Conservation (phyloP, 35 echinoderm and acorn worm genomes). For the Acanthaster planci region DNA sequence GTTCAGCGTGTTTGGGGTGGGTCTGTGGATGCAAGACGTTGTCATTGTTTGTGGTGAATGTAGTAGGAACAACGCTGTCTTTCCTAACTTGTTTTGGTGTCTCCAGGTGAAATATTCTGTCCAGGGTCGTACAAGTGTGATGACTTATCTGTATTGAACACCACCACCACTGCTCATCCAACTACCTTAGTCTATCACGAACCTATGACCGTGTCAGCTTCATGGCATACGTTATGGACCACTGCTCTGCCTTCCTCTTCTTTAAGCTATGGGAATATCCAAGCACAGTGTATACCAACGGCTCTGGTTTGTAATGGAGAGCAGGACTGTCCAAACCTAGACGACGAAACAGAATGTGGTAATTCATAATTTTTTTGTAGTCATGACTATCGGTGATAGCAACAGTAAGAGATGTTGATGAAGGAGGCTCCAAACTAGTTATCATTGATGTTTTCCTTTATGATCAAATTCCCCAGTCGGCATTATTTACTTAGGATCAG, state of each 20-base stretch:
- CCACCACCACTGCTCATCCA: not conserved
- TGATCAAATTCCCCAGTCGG: not conserved
- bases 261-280: not conserved
- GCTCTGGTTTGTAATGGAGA: not conserved
- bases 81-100: too few species aligned
- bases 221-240: not conserved
- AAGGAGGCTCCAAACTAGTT: not conserved
- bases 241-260: not conserved
- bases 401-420: too few species aligned
- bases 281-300: not conserved
- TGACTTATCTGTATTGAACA: too few species aligned
- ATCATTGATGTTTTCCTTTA: not conserved
- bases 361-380: not conserved
- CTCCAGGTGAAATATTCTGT: not conserved
- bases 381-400: too few species aligned
- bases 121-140: constrained; percentile 20
- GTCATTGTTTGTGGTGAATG: too few species aligned
- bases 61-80: too few species aligned
- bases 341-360: constrained; percentile 15
- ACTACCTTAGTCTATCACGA: not conserved
- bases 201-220: not conserved
- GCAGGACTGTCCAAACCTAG: not conserved
- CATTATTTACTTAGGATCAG: not conserved
- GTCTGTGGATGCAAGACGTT: too few species aligned
- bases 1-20: too few species aligned